phyloP scores from a whole-genome alignment of 2,797 vertebrate genomes.

The Argya squamiceps region DNA sequence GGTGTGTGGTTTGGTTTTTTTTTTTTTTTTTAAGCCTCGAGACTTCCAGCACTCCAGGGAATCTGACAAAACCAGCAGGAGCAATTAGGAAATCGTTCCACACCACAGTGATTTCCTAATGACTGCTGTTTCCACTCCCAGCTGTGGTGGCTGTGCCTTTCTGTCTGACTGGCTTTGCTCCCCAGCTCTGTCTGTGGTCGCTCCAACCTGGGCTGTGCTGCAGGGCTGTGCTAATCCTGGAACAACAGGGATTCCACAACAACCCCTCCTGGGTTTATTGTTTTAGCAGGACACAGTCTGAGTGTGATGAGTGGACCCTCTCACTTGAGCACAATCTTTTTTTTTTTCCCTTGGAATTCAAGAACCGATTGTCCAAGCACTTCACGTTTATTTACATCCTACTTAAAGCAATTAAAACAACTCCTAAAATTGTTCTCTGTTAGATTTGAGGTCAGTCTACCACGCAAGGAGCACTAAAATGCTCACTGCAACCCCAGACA shows the following conservation, averaged over 20 bases:
- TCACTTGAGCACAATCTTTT: not conserved
- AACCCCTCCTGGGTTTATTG: not conserved
- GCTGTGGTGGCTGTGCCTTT: not conserved
- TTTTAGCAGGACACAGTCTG: not conserved
- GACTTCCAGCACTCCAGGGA: not conserved
- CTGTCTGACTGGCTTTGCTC: not conserved
- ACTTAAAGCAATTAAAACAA: not conserved
- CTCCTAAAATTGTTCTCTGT: not conserved
- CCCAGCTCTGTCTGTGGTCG: fast-evolving
- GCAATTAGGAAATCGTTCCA: not conserved
- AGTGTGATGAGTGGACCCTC: not conserved
- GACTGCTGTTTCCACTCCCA: not conserved
- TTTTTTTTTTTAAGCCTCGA: not conserved
- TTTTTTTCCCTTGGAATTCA: not conserved
- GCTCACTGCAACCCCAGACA: not conserved
- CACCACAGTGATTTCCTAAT: not conserved
- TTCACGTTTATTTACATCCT: not conserved
- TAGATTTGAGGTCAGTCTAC: not conserved
- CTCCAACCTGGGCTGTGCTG: not conserved
- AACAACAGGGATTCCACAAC: not conserved
- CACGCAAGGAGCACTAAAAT: not conserved
- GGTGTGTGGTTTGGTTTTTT: too few relatives aligned
- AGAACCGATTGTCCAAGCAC: not conserved
- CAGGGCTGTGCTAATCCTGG: too few relatives aligned
- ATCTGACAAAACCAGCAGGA: not conserved